Percentiles rank a stretch among this genome's conserved stretches.
Evolutionary conservation across 2,888 invertebrate genomes (phyloP).

Genomic region (Poecilobothrus nobilitatus): DNA sequence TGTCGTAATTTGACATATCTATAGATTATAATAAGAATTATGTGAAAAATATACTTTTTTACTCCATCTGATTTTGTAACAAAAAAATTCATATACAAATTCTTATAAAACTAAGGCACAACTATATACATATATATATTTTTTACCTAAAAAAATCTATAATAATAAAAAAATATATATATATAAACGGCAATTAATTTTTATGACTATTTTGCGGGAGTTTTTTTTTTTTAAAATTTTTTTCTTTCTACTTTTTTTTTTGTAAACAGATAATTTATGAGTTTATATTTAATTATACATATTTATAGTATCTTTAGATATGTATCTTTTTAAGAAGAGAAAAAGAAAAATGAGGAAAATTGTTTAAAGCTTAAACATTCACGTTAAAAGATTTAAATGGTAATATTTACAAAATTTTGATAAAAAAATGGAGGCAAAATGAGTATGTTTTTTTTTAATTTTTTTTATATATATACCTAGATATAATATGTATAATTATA

Average conservation of each 20-base stretch:
- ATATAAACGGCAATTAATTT: neutral
- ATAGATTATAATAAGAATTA: no score
- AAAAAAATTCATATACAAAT: no score
- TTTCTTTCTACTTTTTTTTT: neutral
- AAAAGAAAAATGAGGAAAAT: neutral
- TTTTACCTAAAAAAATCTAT: no score
- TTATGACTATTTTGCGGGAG: neutral
- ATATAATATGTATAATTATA: no score
- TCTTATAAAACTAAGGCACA: no score
- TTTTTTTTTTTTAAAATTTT: neutral
- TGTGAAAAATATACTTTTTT: no score
- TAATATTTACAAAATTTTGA: neutral
- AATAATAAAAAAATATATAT: no score
- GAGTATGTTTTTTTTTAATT: neutral
- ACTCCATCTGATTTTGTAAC: no score
- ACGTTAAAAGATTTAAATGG: neutral
- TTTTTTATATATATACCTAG: no score
- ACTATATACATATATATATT: no score
- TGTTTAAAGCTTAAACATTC: conserved; percentile 1
- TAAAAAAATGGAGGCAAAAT: neutral
- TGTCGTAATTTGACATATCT: no score
- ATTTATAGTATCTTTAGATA: conserved; percentile 1
- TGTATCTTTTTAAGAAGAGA: neutral
- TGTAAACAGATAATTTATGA: conserved; percentile 1
- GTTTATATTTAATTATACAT: conserved; percentile 1